Evolutionary conservation across 2,888 invertebrate genomes (phyloP), one percentile per base, ranked within the genome.

Genomic region (Timandra comae): DNA sequence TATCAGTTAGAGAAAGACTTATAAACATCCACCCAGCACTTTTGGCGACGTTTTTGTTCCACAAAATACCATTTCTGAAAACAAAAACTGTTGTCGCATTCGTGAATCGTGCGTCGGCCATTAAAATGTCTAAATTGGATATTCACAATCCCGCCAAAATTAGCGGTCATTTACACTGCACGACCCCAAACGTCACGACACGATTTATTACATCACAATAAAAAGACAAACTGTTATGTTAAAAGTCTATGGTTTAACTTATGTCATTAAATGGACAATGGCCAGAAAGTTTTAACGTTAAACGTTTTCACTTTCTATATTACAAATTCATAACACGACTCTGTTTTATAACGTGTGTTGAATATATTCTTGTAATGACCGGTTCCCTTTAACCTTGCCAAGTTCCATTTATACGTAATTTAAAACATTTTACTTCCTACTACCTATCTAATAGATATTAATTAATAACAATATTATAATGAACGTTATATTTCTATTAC

Each of bases 281-380:
- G 54, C 44, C 59, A 45, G 64, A 68, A 62, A 68, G 69, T 65
- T 47, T n/a, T n/a, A n/a, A 49, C 50, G 56, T 53, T 49, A 43
- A 45, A 38, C 36, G 44, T 54, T 53, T 75, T 75, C 76, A 72
- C 75, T 75, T 75, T 75, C 65, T 50, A n/a, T n/a, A 62, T 52
- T 49, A 37, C 38, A 33, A 16, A 71, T 65, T 68, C 64, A 46
- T 39, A 45, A 55, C 73, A 73, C 70, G 72, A 64, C 56, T 49
- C 50, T 41, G 48, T 46, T 47, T 38, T 30, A 45, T 46, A 52
- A 47, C 33, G 27, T 39, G 29, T 49, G 72, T 45, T 40, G 45
- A 19, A 26, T 7, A 16, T 7, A 29, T 2, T 10, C 30, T 13
- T 9, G 21, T 27, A 29, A 16, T 25, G 25, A 19, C 35, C 23